These are phyloP conservation scores for Kuschelorhynchus macadamiae DNA, from an alignment of 2,888 invertebrate genomes.

Conservation along the genomic window DNA sequence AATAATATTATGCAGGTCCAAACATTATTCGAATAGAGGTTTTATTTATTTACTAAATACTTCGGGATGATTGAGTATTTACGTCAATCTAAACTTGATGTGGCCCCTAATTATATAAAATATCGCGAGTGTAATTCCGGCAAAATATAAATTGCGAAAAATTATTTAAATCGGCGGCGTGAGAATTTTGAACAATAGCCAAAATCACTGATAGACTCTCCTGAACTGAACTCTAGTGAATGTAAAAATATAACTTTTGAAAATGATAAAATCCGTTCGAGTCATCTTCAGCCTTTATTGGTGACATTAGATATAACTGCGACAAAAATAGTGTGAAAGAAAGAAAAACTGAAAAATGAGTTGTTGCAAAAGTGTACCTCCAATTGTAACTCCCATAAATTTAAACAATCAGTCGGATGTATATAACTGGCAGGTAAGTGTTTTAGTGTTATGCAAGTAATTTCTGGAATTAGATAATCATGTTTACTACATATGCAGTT, in stretches of 20 bases:
- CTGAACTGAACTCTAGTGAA: slow-evolving; percentile 41
- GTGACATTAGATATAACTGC: slow-evolving; percentile 3
- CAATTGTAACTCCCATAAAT: slow-evolving; percentile 84
- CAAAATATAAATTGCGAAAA: slow-evolving; percentile 11
- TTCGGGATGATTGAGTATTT: background rate
- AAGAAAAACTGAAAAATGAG: slow-evolving; percentile 32
- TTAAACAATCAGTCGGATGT: slow-evolving; percentile 82
- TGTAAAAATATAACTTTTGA: slow-evolving; percentile 54
- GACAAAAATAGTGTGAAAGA: background rate
- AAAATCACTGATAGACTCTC: slow-evolving; percentile 15
- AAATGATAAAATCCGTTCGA: slow-evolving; percentile 49
- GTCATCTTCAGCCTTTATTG: slow-evolving; percentile 33
- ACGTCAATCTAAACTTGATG: too few species aligned
- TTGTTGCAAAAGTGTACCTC: slow-evolving; percentile 74
- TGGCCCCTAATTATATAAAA: background rate
- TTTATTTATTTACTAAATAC: background rate
- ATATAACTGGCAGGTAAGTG: slow-evolving; percentile 71
- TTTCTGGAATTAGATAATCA: slow-evolving; percentile 8
- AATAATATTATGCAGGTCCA: background rate
- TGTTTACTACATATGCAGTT: background rate
- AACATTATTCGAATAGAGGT: too few species aligned
- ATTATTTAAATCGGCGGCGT: slow-evolving; percentile 19
- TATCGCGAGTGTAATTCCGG: slow-evolving; percentile 9
- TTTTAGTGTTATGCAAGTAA: background rate
- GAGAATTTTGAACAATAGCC: slow-evolving; percentile 26